Evolutionary conservation across 2,888 invertebrate species (phyloP), one percentile per base, ranked within the genome.

Genomic region (Rhagonycha fulva): DNA sequence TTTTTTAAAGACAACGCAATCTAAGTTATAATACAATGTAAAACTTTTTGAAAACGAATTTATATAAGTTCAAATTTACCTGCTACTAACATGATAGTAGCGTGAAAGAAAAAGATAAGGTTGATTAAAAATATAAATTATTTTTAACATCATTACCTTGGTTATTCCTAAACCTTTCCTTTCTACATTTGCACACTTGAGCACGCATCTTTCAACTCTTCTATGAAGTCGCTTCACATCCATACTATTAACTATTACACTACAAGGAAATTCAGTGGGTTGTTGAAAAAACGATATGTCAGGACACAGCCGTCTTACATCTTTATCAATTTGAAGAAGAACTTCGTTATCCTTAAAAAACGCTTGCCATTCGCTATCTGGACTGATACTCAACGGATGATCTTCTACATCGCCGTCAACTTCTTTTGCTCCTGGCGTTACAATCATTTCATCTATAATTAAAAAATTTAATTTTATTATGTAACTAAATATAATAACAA

Each of bases 341-440:
- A 98, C 97, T 89, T 99, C 98, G 87, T 99, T 99, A 87, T 99
- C 99, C 87, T 95, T 96, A 88, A 99, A 99, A 88, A 94, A 99
- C 3, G 94, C 94, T 83, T 94, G 94, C 99, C 99, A 99, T 68
- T 96, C 94, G 86, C 98, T 98, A 82, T 96, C 95, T 0, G 98
- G 98, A 83, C 95, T 96, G n/a, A 95, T 94, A 87, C 96, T 98
- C 71, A 99, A 89, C 0, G 99, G 99, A 91, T 99, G 96, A 87
- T 97, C 96, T 61, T 90, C 90, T 10, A 91, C 91, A 83, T 92
- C 92, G 0, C 91, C 91, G 81, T 90, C 89, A 14, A 89, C 87
- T 75, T 89, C 91, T 83, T 86, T 88, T 70, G 88, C 85, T 61
- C 96, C 96, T 0, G 97, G 97, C 76, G 94, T 94, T 3, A 96